phyloP scores from a whole-genome alignment of 1,140 invertebrate genomes.

The Lutraria rhynchaena region DNA sequence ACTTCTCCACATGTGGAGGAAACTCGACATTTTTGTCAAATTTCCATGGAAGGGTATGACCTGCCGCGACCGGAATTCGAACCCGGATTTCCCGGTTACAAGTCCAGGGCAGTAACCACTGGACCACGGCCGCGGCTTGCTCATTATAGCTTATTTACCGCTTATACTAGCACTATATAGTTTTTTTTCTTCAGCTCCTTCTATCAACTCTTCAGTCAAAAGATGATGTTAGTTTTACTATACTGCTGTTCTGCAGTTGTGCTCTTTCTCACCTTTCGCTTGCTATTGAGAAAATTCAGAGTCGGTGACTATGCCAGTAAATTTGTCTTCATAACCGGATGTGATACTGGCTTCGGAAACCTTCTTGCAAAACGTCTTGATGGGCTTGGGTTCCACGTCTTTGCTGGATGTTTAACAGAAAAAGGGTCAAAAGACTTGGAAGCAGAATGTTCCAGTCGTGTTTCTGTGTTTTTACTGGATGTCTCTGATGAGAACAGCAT shows the following conservation, averaged over 20 bases:
- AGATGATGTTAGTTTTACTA: too few species aligned
- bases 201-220: too few species aligned
- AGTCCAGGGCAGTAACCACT: too few species aligned
- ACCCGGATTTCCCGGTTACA: too few species aligned
- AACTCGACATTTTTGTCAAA: too few species aligned
- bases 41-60: too few species aligned
- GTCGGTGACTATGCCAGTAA: conserved; percentile 17
- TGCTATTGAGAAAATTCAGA: conserved; percentile 7
- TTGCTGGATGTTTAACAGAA: conserved; percentile 80
- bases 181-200: too few species aligned
- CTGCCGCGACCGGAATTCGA: too few species aligned
- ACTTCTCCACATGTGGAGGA: too few species aligned
- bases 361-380: conserved; percentile 80
- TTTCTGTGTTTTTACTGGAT: conserved; percentile 24
- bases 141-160: too few species aligned
- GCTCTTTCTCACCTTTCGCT: not conserved
- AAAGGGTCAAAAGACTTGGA: conserved; percentile 42
- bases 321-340: conserved; percentile 82
- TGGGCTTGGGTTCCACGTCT: conserved; percentile 80
- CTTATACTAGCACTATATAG: too few species aligned
- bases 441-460: not conserved
- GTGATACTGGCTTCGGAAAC: conserved; percentile 83
- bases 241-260: not conserved
- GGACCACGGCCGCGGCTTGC: too few species aligned
- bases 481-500: conserved; percentile 36